Conservation (phyloP, 1,140 invertebrate species). For the Pseudomyrmex dendroicus region DNA sequence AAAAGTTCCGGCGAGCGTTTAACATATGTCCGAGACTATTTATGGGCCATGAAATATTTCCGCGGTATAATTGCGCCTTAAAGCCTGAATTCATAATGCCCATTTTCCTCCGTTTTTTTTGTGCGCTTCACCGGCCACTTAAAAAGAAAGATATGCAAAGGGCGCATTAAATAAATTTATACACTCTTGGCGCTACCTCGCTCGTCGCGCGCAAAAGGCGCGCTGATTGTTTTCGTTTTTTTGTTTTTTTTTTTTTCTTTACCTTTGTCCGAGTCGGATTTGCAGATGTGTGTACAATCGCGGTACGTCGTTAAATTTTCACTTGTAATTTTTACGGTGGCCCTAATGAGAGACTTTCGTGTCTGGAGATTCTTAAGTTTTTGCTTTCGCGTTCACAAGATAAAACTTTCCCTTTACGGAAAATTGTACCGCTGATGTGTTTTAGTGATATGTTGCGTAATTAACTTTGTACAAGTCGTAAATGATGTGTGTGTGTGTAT, state of each 20-base stretch:
- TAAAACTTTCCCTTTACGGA: background rate
- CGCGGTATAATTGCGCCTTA: slow-evolving; percentile 68
- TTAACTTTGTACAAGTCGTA: slow-evolving; percentile 4
- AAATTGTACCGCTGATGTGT: background rate
- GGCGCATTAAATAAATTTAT: slow-evolving; percentile 56
- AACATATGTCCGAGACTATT: slow-evolving; percentile 70
- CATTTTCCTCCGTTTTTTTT: slow-evolving; percentile 22
- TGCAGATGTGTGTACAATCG: background rate
- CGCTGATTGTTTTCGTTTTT: slow-evolving; percentile 44
- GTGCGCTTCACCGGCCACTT: slow-evolving; percentile 27
- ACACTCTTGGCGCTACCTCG: slow-evolving; percentile 22
- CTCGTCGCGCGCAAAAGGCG: slow-evolving; percentile 9
- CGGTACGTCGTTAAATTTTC: slow-evolving; percentile 16
- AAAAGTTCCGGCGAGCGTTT: slow-evolving; percentile 70
- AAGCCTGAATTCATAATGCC: slow-evolving; percentile 62
- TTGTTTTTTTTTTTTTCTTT: slow-evolving; percentile 7
- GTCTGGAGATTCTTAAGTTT: slow-evolving; percentile 1
- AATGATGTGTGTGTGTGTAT: background rate
- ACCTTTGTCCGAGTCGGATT: slow-evolving; percentile 1
- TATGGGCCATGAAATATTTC: slow-evolving; percentile 69
- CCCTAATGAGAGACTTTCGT: slow-evolving; percentile 43
- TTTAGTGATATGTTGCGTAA: background rate
- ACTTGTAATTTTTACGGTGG: slow-evolving; percentile 44
- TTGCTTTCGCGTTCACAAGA: background rate
- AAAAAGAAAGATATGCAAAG: slow-evolving; percentile 59